Evolutionary conservation across 2,797 vertebrate genomes (phyloP), one percentile per base, ranked within the genome.

Genomic region (Sebastiscus albofasciatus): DNA sequence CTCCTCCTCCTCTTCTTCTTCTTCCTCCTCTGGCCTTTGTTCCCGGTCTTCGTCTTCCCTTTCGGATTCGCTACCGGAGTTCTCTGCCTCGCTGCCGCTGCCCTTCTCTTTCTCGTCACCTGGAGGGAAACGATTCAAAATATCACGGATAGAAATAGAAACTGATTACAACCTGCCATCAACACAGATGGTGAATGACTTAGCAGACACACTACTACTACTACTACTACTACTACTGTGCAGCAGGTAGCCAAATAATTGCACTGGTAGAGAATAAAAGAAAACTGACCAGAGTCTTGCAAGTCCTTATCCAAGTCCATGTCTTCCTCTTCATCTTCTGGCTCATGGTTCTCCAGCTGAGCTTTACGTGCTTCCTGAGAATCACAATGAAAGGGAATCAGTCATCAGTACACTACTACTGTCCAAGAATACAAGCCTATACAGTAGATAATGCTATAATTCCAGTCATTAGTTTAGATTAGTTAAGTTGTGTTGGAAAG

Each of bases 271-370:
- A 42, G 12, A 20, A 64, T 24, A 27, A 39, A 6, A 42, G 10
- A 77, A 60, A 67, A 90, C 90, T 29, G 83, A 99, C 98, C 98
- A 58, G 97, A 99, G 72, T 96, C 97, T 18, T 93, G 96, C 27
- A 77, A 58, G 83, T 96, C 97, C 86, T 97, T 97, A 69, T 97
- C 96, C 93, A 97, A 74, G 73, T 97, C 96, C 91, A 97, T 89
- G 33, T 99, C 98, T 77, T 99, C 98, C 39, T 99, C 98, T 39
- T 99, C 98, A 29, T 99, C 98, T 79, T 99, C 98, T 0, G 98
- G 98, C 89, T 99, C 98, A 3, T 99, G 98, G 90, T 99, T 99
- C 96, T 99, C 98, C 92, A 99, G 91, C 92, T 99, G 98, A 64
- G 98, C 98, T 88, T 97, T 97, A 55, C 98, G 96, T 3, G 97